Evolutionary conservation across 2,797 vertebrate genomes (phyloP), one percentile per base, ranked within the genome.

Genomic region (Clarias laeviceps): DNA sequence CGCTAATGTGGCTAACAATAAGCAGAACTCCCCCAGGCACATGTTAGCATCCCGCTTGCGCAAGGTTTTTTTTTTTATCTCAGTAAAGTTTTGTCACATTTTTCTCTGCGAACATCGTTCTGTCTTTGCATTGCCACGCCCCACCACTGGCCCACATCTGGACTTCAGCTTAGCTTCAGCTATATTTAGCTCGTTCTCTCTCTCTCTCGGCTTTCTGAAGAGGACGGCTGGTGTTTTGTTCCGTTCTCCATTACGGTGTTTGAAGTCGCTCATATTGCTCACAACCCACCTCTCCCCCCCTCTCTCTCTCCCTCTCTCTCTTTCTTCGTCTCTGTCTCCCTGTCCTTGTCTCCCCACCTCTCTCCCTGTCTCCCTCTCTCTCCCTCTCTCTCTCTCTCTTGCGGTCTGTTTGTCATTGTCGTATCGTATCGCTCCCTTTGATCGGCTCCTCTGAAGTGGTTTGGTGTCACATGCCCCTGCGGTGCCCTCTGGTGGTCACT

Each of bases 401-500:
- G 27, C 59, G 0, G 40, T 89, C 82, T 79, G 86, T 90, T 69
- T 88, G 61, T 81, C 77, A 72, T 70, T 81, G 50, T 40, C 65
- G 12, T 40, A 64, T 86, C 62, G 73, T 56, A 64, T 85, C 68
- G 68, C 66, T 84, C 45, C 88, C 54, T 84, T 57, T 84, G 45
- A 85, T 80, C 78, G 18, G 65, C 27, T 57, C 34, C 34, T 72
- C 37, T 72, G 84, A 64, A 83, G 62, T 87, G 34, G 27, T 82
- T 64, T 65, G 37, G 61, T 69, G 80, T 73, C 32, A 64, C 59
- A 29, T 86, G 90, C 92, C 91, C 89, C 91, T 84, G 61, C 8
- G 88, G 89, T 91, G 91, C 93, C 93, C 90, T 92, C 86, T 84
- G 87, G 92, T 93, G 93, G 91, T n/a, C 66, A 45, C 86, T 91